A percentile compares a stretch with the other conserved stretches of the same genome.
phyloP scores from a whole-genome alignment of 1,140 invertebrate species.

The Sycobia sp. region DNA sequence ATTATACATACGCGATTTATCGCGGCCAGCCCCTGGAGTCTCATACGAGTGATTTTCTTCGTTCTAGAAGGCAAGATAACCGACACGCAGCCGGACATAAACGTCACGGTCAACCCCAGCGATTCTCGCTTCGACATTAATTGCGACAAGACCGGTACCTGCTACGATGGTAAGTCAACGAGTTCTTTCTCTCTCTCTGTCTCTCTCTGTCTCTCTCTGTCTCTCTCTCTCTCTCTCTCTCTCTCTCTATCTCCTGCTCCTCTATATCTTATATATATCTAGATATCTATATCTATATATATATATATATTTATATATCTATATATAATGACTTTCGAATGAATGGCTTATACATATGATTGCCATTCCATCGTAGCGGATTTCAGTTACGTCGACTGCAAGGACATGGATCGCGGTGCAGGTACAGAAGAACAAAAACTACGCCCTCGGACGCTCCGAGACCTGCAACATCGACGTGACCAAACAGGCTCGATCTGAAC shows the following conservation, averaged over 20 bases:
- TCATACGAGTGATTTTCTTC: conserved; percentile 16
- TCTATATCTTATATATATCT: too few relatives aligned
- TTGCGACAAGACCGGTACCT: conserved; percentile 92
- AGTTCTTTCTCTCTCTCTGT: too few relatives aligned
- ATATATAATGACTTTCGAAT: too few relatives aligned
- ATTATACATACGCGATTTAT: too few relatives aligned
- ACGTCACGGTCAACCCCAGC: conserved; percentile 20
- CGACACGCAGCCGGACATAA: conserved; percentile 12
- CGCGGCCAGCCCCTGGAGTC: too few relatives aligned
- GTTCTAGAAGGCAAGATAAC: conserved; percentile 40
- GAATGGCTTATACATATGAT: too few relatives aligned
- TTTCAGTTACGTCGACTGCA: conserved; percentile 89
- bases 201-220: too few relatives aligned
- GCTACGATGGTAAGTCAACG: conserved; percentile 84
- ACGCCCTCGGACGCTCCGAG: conserved; percentile 89
- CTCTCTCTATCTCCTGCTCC: too few relatives aligned
- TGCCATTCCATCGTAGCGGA: too few relatives aligned
- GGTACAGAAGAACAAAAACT: conserved; percentile 91
- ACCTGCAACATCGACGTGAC: conserved; percentile 93
- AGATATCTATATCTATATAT: too few relatives aligned
- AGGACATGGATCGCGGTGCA: conserved; percentile 93
- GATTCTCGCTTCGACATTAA: conserved; percentile 77
- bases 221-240: too few relatives aligned
- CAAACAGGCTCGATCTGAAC: conserved; percentile 87
- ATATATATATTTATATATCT: too few relatives aligned